Evolutionary conservation across 2,797 vertebrate genomes (phyloP).

Genomic region (Squalus acanthias): DNA sequence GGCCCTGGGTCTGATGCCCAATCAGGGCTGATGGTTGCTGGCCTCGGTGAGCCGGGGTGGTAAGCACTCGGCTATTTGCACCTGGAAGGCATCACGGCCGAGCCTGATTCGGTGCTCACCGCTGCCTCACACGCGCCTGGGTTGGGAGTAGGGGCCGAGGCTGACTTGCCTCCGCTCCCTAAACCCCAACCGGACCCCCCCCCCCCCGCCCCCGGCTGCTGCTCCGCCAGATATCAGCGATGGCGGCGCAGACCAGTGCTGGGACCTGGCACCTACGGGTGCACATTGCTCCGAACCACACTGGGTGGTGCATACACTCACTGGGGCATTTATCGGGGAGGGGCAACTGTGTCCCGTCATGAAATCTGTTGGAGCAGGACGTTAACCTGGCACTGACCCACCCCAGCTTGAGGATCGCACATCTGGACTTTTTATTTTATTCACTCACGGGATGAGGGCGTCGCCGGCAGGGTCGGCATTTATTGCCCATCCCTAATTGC

Average conservation of each 20-base stretch:
- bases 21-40: not conserved
- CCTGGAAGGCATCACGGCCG: not conserved
- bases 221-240: not conserved
- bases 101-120: too few relatives aligned
- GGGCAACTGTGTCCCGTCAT: not conserved
- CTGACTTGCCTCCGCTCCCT: not conserved
- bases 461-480: too few relatives aligned
- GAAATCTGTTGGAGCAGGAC: not conserved
- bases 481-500: too few relatives aligned
- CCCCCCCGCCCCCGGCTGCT: not conserved
- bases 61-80: not conserved
- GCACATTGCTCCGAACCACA: not conserved
- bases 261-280: not conserved
- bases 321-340: not conserved
- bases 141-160: not conserved
- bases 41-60: not conserved
- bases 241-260: too few relatives aligned
- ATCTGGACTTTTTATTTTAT: too few relatives aligned
- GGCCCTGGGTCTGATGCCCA: not conserved
- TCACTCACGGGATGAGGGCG: too few relatives aligned
- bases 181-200: not conserved
- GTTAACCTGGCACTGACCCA: not conserved
- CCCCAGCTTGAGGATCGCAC: not conserved
- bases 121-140: not conserved
- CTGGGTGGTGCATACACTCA: not conserved